phyloP scores from a whole-genome alignment of 2,888 invertebrate genomes.

The Drepanosiphum platanoidis region DNA sequence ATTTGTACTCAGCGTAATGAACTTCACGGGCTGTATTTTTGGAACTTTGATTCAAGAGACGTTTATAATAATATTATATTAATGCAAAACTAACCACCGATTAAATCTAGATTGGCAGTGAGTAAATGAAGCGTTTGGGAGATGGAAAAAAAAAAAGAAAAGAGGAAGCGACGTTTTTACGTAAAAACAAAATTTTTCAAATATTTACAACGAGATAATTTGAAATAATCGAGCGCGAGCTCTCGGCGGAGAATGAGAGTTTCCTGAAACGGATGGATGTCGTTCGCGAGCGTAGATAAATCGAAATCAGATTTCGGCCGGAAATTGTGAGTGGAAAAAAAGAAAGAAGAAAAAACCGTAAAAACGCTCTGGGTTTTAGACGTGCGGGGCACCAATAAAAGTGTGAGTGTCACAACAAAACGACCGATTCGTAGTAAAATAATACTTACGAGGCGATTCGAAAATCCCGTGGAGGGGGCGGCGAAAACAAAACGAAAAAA shows the following conservation, averaged over 20 bases:
- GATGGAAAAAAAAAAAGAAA: too few species aligned
- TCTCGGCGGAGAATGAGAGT: too few species aligned
- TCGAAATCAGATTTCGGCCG: not conserved
- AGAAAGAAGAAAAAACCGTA: not conserved
- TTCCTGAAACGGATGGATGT: too few species aligned
- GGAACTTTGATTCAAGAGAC: conserved; percentile 10
- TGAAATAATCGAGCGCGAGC: conserved; percentile 4
- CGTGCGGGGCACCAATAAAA: not conserved
- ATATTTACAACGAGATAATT: too few species aligned
- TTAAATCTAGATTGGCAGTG: conserved; percentile 29
- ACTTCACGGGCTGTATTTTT: conserved; percentile 25
- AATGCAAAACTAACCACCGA: conserved; percentile 27
- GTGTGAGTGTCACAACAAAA: not conserved
- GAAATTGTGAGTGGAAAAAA: not conserved
- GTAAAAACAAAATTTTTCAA: not conserved
- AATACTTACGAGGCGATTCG: not conserved
- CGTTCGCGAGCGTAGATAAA: too few species aligned
- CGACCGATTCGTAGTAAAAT: too few species aligned
- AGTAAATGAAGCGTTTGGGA: not conserved
- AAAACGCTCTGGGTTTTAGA: too few species aligned
- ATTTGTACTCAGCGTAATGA: conserved; percentile 26
- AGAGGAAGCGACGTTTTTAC: too few species aligned
- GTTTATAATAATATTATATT: conserved; percentile 18
- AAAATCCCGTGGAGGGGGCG: not conserved
- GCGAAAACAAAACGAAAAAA: too few species aligned